Evolutionary conservation across 64 coral and sea anemone species (phyloP).

Genomic region (Anthopleura sola): DNA sequence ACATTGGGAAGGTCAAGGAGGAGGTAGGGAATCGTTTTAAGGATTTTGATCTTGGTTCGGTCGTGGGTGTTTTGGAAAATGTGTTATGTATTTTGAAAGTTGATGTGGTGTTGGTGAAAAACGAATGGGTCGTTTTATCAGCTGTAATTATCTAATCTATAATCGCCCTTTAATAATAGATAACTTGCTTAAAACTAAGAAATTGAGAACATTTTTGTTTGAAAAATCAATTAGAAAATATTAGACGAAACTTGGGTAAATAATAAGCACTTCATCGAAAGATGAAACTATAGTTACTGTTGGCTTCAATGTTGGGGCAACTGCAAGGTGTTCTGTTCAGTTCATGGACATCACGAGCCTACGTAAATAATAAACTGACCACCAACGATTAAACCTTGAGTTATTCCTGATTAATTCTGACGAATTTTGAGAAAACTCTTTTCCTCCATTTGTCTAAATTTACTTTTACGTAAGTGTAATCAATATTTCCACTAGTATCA

Average conservation of each 20-base stretch:
- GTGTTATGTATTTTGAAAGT: neutral
- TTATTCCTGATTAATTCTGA: too few species aligned
- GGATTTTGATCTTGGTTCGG: neutral
- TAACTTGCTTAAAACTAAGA: neutral
- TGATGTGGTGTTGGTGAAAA: neutral
- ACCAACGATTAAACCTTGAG: neutral
- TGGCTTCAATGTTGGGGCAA: neutral
- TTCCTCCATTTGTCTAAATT: neutral
- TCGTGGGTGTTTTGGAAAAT: neutral
- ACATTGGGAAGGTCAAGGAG: constrained; percentile 72
- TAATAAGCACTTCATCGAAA: neutral
- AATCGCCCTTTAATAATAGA: constrained; percentile 4
- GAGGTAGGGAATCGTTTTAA: constrained; percentile 36
- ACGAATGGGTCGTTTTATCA: neutral
- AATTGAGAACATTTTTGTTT: neutral
- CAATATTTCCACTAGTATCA: too few species aligned
- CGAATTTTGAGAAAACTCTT: too few species aligned
- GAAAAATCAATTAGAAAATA: neutral
- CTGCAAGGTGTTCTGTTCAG: neutral
- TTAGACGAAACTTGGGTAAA: neutral
- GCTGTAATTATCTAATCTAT: constrained; percentile 12
- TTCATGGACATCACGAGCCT: neutral
- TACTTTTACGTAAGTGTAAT: too few species aligned
- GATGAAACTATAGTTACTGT: neutral
- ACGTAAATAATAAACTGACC: neutral